A percentile compares a stretch with the other conserved stretches of the same genome.
These are phyloP conservation scores for Lithodes maja DNA, from an alignment of 2,888 invertebrate species.

Conservation along the genomic window DNA sequence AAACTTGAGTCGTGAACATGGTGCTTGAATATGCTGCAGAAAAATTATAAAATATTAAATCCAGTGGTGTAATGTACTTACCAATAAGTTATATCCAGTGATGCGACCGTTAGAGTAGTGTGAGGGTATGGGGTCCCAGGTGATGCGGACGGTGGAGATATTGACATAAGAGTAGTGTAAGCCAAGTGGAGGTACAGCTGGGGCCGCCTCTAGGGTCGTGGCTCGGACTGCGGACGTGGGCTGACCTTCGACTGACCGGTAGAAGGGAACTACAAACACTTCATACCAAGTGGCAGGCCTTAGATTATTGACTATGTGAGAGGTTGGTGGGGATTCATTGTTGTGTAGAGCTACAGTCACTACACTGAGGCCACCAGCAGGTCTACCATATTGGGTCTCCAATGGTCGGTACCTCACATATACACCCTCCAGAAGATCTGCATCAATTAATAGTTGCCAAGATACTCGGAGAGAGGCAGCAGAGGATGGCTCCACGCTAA, in stretches of 20 bases:
- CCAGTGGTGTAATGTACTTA: not conserved
- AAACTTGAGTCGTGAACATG: not conserved
- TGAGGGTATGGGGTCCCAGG: slow-evolving; percentile 66
- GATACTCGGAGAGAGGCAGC: slow-evolving; percentile 89
- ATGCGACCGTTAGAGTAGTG: slow-evolving; percentile 61
- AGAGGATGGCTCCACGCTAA: slow-evolving; percentile 85
- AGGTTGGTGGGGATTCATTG: slow-evolving; percentile 42
- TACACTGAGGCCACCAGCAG: slow-evolving; percentile 66
- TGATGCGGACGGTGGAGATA: slow-evolving; percentile 59
- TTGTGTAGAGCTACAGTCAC: slow-evolving; percentile 59
- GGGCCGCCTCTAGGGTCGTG: slow-evolving; percentile 83
- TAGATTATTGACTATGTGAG: slow-evolving; percentile 86
- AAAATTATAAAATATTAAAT: not conserved
- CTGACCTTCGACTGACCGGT: slow-evolving; percentile 89
- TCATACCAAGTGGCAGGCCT: slow-evolving; percentile 91
- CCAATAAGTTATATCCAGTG: slow-evolving; percentile 67
- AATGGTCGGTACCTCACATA: slow-evolving; percentile 82
- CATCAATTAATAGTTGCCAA: slow-evolving; percentile 88
- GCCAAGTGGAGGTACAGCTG: slow-evolving; percentile 53
- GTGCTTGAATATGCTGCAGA: too few relatives aligned
- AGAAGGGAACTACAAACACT: slow-evolving; percentile 94
- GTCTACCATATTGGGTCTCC: slow-evolving; percentile 51
- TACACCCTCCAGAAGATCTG: slow-evolving; percentile 86
- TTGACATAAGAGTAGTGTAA: slow-evolving; percentile 61
- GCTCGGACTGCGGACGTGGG: slow-evolving; percentile 90